phyloP scores from a whole-genome alignment of 2,113 vertebrate genomes.

The Cygnus buccinator region DNA sequence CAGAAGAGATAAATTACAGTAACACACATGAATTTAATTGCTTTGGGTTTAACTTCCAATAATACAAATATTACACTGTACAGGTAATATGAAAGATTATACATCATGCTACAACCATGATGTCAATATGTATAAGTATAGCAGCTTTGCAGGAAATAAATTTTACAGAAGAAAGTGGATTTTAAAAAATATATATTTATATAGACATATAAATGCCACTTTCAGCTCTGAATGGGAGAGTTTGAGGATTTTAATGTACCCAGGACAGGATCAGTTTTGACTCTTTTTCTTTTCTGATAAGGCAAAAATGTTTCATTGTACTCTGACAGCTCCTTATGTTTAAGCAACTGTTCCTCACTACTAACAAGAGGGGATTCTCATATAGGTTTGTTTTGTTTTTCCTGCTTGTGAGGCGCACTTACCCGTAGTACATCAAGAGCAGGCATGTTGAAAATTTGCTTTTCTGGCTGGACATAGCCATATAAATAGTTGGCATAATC shows the following conservation, averaged over 20 bases:
- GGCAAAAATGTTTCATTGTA: not conserved
- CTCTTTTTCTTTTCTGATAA: not conserved
- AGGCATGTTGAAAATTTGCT: conserved; percentile 43
- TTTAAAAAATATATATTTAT: not conserved
- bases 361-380: not conserved
- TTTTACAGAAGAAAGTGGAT: not conserved
- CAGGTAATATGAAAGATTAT: not conserved
- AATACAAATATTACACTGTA: not conserved
- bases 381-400: not conserved
- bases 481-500: not conserved
- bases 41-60: not conserved
- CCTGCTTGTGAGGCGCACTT: conserved; percentile 8
- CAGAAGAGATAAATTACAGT: not conserved
- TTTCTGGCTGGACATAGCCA: conserved; percentile 19
- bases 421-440: not conserved
- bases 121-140: not conserved
- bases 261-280: not conserved
- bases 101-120: not conserved
- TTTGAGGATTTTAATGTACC: not conserved
- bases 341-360: not conserved
- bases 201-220: not conserved
- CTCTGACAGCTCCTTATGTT: not conserved
- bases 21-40: not conserved
- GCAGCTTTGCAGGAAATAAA: not conserved
- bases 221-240: not conserved